Evolutionary conservation across 2,797 vertebrate genomes (phyloP), one percentile per base, ranked within the genome.

Genomic region (Cebuella pygmaea): DNA sequence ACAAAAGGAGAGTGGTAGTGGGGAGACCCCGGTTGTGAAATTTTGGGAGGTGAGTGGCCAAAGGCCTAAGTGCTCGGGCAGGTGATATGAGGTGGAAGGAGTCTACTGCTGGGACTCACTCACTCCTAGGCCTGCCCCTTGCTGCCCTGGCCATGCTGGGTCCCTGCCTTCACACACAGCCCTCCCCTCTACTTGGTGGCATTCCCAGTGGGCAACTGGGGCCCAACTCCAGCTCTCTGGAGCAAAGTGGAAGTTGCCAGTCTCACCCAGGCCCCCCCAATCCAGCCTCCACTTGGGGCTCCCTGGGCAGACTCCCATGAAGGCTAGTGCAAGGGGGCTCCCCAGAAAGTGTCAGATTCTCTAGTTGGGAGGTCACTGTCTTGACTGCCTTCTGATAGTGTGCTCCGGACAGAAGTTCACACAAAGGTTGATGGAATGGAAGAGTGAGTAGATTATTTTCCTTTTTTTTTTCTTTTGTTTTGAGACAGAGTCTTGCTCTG

Each of bases 111-210:
- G 13, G 36, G 75, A 76, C 4, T 1, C 11, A 92, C 95, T 99
- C 96, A 99, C 99, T 98, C 97, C 97, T 99, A 99, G 99, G 96
- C 97, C 4, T 52, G 98, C 97, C 55, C 98, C 98, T 76, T 97
- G 98, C 97, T 97, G 96, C 41, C 98, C 2, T 52, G 94, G 99
- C 98, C 99, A 99, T 98, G 82, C 98, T 99, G 27, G 98, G 98
- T 44, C 99, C 99, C 97, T 99, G 98, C 96, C 98, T 98, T 55
- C 15, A 4, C 20, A 27, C 24, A 41, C 99, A 99, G 33, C 90
- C 99, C 98, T 84, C 97, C 99, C 99, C 83, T 27, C 99, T 88
- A 26, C 98, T 98, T 36, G 1, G 26, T 22, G 24, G 27, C 50
- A 22, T 78, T 78, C 1, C 2, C 14, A 5, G 1, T 14, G 55